Conservation (phyloP, 2,113 vertebrate species). For the Passer montanus region DNA sequence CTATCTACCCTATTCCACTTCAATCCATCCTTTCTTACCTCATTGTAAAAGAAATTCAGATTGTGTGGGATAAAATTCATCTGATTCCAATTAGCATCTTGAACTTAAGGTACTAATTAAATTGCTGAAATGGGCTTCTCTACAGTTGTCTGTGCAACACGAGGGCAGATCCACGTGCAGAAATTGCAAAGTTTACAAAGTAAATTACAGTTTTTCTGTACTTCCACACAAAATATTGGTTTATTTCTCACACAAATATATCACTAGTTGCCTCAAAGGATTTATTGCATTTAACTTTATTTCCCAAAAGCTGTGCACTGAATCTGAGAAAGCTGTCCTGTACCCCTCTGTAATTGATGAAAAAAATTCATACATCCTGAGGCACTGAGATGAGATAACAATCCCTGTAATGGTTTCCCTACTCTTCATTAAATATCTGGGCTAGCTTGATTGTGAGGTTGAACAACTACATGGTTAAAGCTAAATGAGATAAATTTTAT, state of each 20-base stretch:
- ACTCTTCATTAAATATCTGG: not conserved
- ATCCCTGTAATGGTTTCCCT: not conserved
- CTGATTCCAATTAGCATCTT: not conserved
- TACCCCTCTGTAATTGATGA: not conserved
- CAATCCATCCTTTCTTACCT: not conserved
- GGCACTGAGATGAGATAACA: not conserved
- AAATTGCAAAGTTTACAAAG: not conserved
- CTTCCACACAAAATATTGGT: not conserved
- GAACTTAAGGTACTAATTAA: not conserved
- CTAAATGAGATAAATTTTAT: not conserved
- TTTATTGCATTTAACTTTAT: not conserved
- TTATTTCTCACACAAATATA: not conserved
- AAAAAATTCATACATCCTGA: not conserved
- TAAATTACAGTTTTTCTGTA: not conserved
- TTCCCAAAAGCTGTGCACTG: not conserved
- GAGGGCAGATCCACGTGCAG: not conserved
- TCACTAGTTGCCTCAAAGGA: not conserved
- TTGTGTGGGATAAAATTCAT: not conserved
- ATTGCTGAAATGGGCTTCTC: not conserved
- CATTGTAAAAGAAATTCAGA: not conserved
- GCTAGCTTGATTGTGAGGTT: not conserved
- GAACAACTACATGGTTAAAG: not conserved
- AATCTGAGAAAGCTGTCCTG: not conserved
- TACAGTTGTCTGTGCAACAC: not conserved
- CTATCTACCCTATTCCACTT: not conserved